Base-by-base conservation (phyloP, 2,888 invertebrate species). In the Dryomyza anilis region DNA sequence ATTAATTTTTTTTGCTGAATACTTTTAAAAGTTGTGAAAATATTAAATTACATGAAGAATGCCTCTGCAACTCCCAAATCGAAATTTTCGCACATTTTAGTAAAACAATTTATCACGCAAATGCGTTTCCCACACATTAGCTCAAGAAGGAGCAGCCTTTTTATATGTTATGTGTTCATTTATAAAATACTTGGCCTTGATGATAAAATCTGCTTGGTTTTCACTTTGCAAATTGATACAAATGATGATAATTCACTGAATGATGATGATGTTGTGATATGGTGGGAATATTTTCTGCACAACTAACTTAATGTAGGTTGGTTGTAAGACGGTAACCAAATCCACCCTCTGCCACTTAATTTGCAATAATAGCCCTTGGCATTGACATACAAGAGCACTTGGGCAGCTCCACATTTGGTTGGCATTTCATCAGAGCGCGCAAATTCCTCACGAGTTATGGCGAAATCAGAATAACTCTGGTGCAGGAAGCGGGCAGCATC, bases 141-240 rank as follows among this genome's bases (percentile, higher is more conserved):
- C n/a, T n/a, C n/a, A n/a, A n/a, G n/a, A n/a, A n/a, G n/a, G n/a
- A n/a, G n/a, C n/a, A n/a, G n/a, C n/a, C n/a, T n/a, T n/a, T n/a
- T n/a, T n/a, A n/a, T n/a, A n/a, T n/a, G n/a, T n/a, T n/a, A n/a
- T n/a, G n/a, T 8, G n/a, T 43, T 43, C 19, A 16, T 16, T 43
- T 43, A 16, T 2, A 14, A 39, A 39, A 39, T 39, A n/a, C 2
- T 50, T 30, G 33, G 29, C 53, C 53, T 27, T 29, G 19, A 29
- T 30, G 30, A 43, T 6, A 43, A n/a, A n/a, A n/a, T n/a, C n/a
- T n/a, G n/a, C n/a, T n/a, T 43, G 43, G 19, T n/a, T 43, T 43
- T 43, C 27, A 58, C 46, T 52, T n/a, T 61, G 53, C 53, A 61
- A 61, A 61, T 61, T 61, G 61, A 61, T 52, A 61, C 61, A 61